A percentile compares a stretch with the other conserved stretches of the same genome.
phyloP scores from a whole-genome alignment of 2,888 invertebrate species.

The Leptinotarsa haldemani region DNA sequence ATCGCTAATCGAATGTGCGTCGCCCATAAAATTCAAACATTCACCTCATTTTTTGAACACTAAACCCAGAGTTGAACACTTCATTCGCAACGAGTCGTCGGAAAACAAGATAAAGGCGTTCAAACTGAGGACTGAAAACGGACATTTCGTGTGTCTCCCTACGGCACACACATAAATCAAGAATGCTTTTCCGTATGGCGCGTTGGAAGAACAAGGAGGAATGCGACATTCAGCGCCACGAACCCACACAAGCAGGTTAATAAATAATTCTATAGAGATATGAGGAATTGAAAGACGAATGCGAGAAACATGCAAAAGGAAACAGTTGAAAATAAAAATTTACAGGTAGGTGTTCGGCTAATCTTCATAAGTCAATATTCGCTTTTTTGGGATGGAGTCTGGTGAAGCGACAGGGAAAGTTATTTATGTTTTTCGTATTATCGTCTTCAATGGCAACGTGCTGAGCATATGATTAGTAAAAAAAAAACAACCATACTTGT shows the following conservation, averaged over 20 bases:
- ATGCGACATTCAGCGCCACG: conserved; percentile 54
- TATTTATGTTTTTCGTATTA: too few relatives aligned
- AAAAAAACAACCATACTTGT: too few relatives aligned
- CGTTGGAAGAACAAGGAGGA: conserved; percentile 51
- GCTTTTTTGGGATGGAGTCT: background rate
- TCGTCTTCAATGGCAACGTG: too few relatives aligned
- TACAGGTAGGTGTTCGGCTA: conserved; percentile 12
- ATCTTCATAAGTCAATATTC: conserved; percentile 14
- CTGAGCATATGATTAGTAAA: too few relatives aligned
- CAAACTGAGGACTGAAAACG: conserved; percentile 28
- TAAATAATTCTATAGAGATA: conserved; percentile 49
- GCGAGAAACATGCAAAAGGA: conserved; percentile 15
- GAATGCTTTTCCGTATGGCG: conserved; percentile 38
- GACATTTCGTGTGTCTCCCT: conserved; percentile 36
- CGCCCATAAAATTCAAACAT: too few relatives aligned
- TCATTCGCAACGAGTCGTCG: background rate
- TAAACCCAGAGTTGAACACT: background rate
- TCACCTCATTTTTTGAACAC: too few relatives aligned
- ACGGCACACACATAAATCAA: conserved; percentile 42
- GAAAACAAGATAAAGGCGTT: conserved; percentile 8
- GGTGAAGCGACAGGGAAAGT: too few relatives aligned
- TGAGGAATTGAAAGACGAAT: conserved; percentile 31
- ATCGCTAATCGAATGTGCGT: too few relatives aligned
- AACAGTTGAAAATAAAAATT: background rate
- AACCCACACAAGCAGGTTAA: conserved; percentile 58